Evolutionary conservation across 2,797 vertebrate genomes (phyloP).

Genomic region (Coilia nasus): DNA sequence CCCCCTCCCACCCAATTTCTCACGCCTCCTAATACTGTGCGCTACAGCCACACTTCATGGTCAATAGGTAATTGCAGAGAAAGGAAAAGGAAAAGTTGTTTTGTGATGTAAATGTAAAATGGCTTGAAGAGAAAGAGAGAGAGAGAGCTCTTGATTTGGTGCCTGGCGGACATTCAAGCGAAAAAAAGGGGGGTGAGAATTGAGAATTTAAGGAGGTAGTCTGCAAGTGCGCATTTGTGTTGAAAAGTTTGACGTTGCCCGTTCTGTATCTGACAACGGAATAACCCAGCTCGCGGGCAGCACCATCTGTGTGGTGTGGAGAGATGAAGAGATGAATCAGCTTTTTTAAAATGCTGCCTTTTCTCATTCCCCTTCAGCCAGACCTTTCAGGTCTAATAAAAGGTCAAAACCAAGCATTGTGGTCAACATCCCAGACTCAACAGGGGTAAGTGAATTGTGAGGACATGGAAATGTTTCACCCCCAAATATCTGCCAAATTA

Average conservation of each 20-base stretch:
- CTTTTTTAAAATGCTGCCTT: not conserved
- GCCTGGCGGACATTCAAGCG: slow-evolving; percentile 6
- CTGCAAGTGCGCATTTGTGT: not conserved
- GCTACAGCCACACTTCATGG: slow-evolving; percentile 35
- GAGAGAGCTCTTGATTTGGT: slow-evolving; percentile 15
- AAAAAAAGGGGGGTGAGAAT: not conserved
- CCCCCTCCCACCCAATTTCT: slow-evolving; percentile 52
- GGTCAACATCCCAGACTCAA: not conserved
- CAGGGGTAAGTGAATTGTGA: slow-evolving; percentile 20
- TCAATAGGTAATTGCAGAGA: slow-evolving; percentile 45
- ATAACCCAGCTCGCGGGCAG: slow-evolving; percentile 1
- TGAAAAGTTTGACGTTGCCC: not conserved
- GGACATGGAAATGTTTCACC: slow-evolving; percentile 12
- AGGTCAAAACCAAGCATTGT: slow-evolving; percentile 35
- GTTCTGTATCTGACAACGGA: not conserved
- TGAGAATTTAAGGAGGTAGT: not conserved
- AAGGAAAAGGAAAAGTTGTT: slow-evolving; percentile 47
- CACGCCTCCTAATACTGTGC: slow-evolving; percentile 52
- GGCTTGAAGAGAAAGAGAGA: not conserved
- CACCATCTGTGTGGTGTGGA: slow-evolving; percentile 11
- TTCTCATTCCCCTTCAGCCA: not conserved
- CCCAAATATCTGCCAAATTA: slow-evolving; percentile 41
- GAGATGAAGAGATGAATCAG: slow-evolving; percentile 7
- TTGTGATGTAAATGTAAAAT: slow-evolving; percentile 47
- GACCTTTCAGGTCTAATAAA: slow-evolving; percentile 25